A percentile compares a stretch with the other conserved stretches of the same genome.
Evolutionary conservation across 2,113 vertebrate species (phyloP).

Genomic region (Xenopus borealis): DNA sequence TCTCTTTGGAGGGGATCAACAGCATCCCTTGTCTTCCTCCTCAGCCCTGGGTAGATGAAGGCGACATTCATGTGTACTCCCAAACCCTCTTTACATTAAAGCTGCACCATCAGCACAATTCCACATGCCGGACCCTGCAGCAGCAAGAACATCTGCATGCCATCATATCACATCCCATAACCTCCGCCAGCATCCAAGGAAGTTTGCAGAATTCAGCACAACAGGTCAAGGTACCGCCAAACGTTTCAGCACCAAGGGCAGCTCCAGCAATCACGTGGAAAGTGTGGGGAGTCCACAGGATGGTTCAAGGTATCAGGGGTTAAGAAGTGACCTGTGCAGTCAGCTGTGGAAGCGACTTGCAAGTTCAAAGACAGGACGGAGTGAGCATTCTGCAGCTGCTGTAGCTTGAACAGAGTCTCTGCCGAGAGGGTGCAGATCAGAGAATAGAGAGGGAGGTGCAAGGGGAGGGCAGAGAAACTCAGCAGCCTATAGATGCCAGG

Average conservation of each 20-base stretch:
- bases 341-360: background rate
- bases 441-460: slow-evolving; percentile 24
- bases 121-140: background rate
- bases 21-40: slow-evolving; percentile 44
- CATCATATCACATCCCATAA: background rate
- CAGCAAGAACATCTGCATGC: slow-evolving; percentile 3
- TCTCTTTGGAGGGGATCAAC: slow-evolving; percentile 41
- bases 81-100: slow-evolving; percentile 15
- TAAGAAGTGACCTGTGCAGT: background rate
- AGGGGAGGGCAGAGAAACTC: slow-evolving; percentile 23
- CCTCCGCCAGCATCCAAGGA: slow-evolving; percentile 16
- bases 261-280: background rate
- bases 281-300: background rate
- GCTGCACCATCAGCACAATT: slow-evolving; percentile 16
- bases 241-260: slow-evolving; percentile 33
- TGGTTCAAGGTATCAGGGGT: background rate
- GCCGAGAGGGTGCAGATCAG: slow-evolving; percentile 5
- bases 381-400: slow-evolving; percentile 4
- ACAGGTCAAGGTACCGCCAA: background rate
- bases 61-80: slow-evolving; percentile 30
- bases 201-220: slow-evolving; percentile 23
- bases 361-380: background rate
- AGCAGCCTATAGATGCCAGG: slow-evolving; percentile 29
- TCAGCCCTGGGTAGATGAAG: slow-evolving; percentile 20
- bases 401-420: slow-evolving; percentile 13